phyloP scores from a whole-genome alignment of 1,140 invertebrate species.

The Nephila pilipes region DNA sequence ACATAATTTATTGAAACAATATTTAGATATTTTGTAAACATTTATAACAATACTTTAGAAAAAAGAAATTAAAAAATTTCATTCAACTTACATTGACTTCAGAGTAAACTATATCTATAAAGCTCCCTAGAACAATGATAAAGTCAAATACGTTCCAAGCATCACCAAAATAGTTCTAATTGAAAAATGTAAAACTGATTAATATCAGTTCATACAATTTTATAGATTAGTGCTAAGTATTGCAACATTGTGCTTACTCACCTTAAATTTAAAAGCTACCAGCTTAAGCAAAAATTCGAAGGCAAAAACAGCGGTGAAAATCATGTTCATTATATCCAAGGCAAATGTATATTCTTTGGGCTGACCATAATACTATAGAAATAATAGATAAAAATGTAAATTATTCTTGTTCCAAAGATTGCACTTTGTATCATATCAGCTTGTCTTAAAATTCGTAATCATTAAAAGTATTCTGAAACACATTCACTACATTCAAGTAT shows the following conservation, averaged over 20 bases:
- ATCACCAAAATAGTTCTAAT: conserved; percentile 99
- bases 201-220: background rate
- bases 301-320: conserved; percentile 99
- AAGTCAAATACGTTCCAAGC: conserved; percentile 99
- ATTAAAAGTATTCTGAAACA: too few relatives aligned
- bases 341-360: conserved; percentile 91
- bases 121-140: conserved; percentile 99
- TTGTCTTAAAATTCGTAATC: too few relatives aligned
- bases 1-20: too few relatives aligned
- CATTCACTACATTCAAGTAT: too few relatives aligned
- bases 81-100: conserved; percentile 85
- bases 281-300: conserved; percentile 99
- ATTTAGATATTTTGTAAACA: background rate
- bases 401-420: background rate
- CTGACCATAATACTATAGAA: conserved; percentile 92
- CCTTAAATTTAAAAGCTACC: conserved; percentile 98
- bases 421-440: background rate
- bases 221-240: background rate
- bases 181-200: background rate
- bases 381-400: background rate
- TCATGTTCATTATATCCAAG: conserved; percentile 97
- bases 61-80: background rate
- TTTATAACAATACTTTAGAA: background rate
- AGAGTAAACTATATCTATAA: conserved; percentile 99
- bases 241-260: conserved; percentile 81